A percentile compares a stretch with the other conserved stretches of the same genome.
Evolutionary conservation across 2,113 vertebrate species (phyloP).

Genomic region (Tympanuchus pallidicinctus): DNA sequence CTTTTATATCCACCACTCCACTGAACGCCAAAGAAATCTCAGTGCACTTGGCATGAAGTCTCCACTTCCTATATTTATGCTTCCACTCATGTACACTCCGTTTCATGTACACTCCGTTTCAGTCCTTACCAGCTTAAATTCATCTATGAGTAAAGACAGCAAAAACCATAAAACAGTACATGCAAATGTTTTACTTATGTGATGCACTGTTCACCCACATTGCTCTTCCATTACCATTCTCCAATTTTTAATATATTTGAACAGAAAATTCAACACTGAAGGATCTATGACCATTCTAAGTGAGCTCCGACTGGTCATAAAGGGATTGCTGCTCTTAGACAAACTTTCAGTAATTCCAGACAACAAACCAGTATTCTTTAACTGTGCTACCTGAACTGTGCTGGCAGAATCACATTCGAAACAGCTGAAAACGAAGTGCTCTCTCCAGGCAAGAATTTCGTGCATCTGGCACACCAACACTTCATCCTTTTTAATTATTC

Average conservation of each 20-base stretch:
- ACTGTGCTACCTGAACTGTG: conserved; percentile 63
- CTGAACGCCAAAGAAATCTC: conserved; percentile 62
- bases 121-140: conserved; percentile 31
- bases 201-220: background rate
- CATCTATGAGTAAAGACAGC: background rate
- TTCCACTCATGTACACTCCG: conserved; percentile 42
- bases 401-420: conserved; percentile 20
- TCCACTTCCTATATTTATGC: conserved; percentile 64
- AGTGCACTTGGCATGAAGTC: conserved; percentile 50
- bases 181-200: background rate
- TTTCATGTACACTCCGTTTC: conserved; percentile 57
- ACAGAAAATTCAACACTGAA: background rate
- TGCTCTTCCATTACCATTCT: background rate
- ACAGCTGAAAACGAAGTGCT: background rate
- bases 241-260: background rate
- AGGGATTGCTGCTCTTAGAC: background rate
- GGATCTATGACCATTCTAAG: background rate
- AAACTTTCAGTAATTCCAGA: background rate
- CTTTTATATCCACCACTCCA: conserved; percentile 48
- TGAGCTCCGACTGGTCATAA: rapidly evolving
- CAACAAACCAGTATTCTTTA: conserved; percentile 48
- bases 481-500: conserved; percentile 72
- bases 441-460: conserved; percentile 43
- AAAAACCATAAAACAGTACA: background rate
- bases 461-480: conserved; percentile 12